Conservation (phyloP, 2,797 vertebrate genomes). For the Thripadectes ignobilis region DNA sequence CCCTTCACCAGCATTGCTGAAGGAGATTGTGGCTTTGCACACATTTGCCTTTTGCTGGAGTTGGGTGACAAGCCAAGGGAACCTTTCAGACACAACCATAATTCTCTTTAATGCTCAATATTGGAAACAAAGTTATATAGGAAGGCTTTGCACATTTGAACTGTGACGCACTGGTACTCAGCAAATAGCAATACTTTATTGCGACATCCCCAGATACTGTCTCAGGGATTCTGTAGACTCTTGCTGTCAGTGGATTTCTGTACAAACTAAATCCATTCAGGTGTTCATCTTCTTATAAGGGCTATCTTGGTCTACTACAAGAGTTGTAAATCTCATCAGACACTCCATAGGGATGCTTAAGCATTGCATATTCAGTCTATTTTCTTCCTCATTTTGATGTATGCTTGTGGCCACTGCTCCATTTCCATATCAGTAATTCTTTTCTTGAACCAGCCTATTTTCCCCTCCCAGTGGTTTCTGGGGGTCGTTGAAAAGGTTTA, state of each 20-base stretch:
- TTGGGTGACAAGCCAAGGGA: not conserved
- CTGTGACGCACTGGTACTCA: not conserved
- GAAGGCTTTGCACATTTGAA: not conserved
- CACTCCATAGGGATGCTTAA: not conserved
- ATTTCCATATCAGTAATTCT: conserved; percentile 13
- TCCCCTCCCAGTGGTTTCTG: not conserved
- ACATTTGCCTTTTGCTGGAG: not conserved
- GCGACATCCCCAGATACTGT: not conserved
- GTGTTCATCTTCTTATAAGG: not conserved
- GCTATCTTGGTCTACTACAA: not conserved
- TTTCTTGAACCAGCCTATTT: not conserved
- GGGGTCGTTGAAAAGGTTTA: not conserved
- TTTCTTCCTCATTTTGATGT: conserved; percentile 16
- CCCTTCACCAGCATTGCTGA: not conserved
- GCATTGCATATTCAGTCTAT: conserved; percentile 8
- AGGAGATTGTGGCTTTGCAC: not conserved
- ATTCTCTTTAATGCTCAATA: not conserved
- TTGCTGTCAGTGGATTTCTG: not conserved
- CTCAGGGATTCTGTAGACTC: not conserved
- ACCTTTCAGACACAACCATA: not conserved
- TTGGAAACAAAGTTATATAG: not conserved
- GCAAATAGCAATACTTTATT: not conserved
- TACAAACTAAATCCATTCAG: not conserved
- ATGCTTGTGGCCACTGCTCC: not conserved
- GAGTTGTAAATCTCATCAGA: conserved; percentile 1